Evolutionary conservation across 2,113 vertebrate species (phyloP).

Genomic region (Microcebus murinus): DNA sequence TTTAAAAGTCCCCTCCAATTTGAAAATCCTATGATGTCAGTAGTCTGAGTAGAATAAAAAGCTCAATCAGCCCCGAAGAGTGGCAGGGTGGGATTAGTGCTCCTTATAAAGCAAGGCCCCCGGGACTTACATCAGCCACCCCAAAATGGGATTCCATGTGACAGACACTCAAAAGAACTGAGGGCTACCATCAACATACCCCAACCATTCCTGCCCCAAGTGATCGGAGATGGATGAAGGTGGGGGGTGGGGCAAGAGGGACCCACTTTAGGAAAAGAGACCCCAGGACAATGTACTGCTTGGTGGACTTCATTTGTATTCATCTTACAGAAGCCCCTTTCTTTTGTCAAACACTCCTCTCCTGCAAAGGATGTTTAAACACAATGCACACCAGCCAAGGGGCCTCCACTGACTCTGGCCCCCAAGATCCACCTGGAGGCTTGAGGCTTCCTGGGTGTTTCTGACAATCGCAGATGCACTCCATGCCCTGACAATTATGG

Average conservation of each 20-base stretch:
- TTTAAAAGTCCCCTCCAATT: background rate
- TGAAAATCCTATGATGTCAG: background rate
- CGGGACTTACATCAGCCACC: background rate
- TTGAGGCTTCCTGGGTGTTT: background rate
- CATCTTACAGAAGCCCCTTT: background rate
- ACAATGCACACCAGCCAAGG: background rate
- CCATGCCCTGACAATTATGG: background rate
- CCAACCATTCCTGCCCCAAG: background rate
- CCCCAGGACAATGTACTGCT: background rate
- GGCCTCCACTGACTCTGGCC: background rate
- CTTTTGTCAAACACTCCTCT: background rate
- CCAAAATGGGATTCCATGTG: background rate
- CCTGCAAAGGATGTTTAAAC: background rate
- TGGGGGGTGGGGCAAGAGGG: background rate
- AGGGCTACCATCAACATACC: accelerated
- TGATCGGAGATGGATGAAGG: background rate
- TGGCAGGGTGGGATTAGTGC: too few species aligned
- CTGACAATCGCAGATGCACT: too few species aligned
- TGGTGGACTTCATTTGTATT: background rate
- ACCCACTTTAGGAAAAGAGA: background rate
- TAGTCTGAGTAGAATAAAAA: background rate
- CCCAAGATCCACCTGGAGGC: background rate
- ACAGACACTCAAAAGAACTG: background rate
- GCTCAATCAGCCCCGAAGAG: background rate
- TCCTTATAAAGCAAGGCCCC: background rate